phyloP scores from a whole-genome alignment of 1,140 invertebrate genomes.

The Drosophila ironensis region DNA sequence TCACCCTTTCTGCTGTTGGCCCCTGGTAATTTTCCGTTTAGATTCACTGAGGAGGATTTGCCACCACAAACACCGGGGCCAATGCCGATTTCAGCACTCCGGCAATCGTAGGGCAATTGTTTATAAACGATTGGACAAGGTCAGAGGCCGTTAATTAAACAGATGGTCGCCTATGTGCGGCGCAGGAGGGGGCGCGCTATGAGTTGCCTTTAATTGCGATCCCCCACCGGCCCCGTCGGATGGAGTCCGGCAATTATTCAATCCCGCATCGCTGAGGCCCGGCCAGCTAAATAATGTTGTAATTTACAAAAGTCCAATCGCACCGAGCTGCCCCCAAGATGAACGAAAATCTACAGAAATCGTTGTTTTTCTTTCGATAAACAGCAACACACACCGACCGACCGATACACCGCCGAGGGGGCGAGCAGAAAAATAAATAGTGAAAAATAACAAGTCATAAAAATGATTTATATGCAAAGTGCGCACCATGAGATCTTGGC shows the following conservation, averaged over 20 bases:
- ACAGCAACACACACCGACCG: too few relatives aligned
- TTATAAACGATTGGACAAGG: constrained; percentile 55
- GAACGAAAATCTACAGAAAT: constrained; percentile 33
- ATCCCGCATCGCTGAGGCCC: constrained; percentile 36
- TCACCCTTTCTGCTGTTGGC: constrained; percentile 8
- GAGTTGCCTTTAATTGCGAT: constrained; percentile 49
- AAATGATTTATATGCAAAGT: constrained; percentile 80
- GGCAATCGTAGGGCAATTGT: constrained; percentile 21
- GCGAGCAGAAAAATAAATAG: constrained; percentile 67
- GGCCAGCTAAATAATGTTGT: constrained; percentile 65
- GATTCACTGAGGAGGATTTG: constrained; percentile 15
- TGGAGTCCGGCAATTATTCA: constrained; percentile 53
- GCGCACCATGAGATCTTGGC: constrained; percentile 49
- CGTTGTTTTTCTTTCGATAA: constrained; percentile 60
- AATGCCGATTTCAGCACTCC: constrained; percentile 22
- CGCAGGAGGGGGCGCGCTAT: constrained; percentile 19
- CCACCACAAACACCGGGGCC: constrained; percentile 3
- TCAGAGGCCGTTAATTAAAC: constrained; percentile 56
- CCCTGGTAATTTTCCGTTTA: constrained; percentile 18
- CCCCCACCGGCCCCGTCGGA: constrained; percentile 18
- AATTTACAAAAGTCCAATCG: constrained; percentile 51
- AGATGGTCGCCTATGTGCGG: constrained; percentile 23
- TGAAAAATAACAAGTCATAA: constrained; percentile 79
- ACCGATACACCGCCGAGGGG: too few relatives aligned
- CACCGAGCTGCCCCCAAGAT: not conserved